A percentile compares a stretch with the other conserved stretches of the same genome.
Conservation (phyloP, 2,888 invertebrate genomes). For the Aquatica leii region DNA sequence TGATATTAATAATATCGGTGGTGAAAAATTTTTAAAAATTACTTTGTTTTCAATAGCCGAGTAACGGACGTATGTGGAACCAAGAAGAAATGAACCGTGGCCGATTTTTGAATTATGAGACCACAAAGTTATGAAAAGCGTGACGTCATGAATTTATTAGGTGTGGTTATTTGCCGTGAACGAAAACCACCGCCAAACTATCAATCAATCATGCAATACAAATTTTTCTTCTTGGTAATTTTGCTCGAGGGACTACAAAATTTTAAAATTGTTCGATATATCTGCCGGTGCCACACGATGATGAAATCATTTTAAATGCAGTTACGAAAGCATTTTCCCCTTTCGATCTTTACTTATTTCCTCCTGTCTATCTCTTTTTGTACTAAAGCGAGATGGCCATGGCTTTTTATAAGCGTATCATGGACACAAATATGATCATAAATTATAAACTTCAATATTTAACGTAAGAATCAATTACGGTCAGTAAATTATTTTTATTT, state of each 20-base stretch:
- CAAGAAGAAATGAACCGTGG: constrained; percentile 36
- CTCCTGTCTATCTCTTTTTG: no score
- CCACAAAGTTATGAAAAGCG: constrained; percentile 39
- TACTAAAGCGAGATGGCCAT: no score
- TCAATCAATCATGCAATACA: constrained; percentile 33
- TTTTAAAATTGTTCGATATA: neutral
- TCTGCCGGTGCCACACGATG: no score
- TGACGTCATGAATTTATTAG: constrained; percentile 42
- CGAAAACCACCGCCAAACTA: constrained; percentile 34
- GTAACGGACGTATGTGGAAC: constrained; percentile 23
- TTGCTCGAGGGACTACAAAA: constrained; percentile 1
- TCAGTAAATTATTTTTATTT: no score
- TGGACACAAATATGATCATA: no score
- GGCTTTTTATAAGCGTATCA: no score
- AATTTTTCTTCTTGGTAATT: constrained; percentile 4
- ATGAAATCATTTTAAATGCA: no score
- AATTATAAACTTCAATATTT: no score
- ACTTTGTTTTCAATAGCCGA: constrained; percentile 23
- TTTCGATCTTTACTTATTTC: no score
- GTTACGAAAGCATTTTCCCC: no score
- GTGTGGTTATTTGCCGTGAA: constrained; percentile 39
- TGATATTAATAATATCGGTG: constrained; percentile 14
- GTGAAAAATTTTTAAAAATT: neutral
- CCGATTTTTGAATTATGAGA: constrained; percentile 39
- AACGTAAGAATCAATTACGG: no score